Base-by-base conservation (phyloP, 2,888 invertebrate species). In the Phrixothrix hirtus region DNA sequence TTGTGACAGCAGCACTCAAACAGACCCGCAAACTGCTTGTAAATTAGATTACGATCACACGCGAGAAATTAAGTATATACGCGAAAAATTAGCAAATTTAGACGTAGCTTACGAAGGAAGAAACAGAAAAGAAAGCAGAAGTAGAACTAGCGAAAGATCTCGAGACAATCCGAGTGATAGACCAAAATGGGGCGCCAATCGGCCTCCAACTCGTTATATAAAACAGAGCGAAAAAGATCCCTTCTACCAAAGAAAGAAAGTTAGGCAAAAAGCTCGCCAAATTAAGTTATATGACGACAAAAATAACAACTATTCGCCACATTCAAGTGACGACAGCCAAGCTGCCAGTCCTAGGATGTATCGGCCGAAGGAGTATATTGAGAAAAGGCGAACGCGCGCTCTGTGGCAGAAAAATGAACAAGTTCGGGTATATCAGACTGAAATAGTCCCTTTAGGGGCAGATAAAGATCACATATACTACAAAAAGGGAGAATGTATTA, bases 171-270 rank as follows among this genome's bases (percentile, higher is more conserved):
- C 84, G 64, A 83, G 83, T 68, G 82, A 83, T 71, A 79, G 89
- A 48, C 85, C 87, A 7, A 83, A 89, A 75, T 86, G 89, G 89
- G 84, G 87, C 30, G 88, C 84, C 1, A 88, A 87, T 64, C 79
- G 85, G 58, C 91, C 92, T 2, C 85, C 86, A 14, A 88, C 88
- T 6, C 86, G 90, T 64, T 93, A 92, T 69, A 82, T 92, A 52
- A 92, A 92, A 68, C 92, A 93, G 75, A 92, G 92, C 67, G 93
- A 93, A 72, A 89, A 92, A 66, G 93, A 93, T 77, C 90, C 90
- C 0, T 85, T 89, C 71, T 91, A 90, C 65, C 85, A 86, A 71
- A 82, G 85, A 68, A 78, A 85, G 56, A 87, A 88, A 73, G 75
- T 85, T 44, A 78, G 85, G 11, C 82, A 84, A 66, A 83, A 85